Evolutionary conservation across 2,888 invertebrate genomes (phyloP).

Genomic region (Amblyjoppa fuscipennis): DNA sequence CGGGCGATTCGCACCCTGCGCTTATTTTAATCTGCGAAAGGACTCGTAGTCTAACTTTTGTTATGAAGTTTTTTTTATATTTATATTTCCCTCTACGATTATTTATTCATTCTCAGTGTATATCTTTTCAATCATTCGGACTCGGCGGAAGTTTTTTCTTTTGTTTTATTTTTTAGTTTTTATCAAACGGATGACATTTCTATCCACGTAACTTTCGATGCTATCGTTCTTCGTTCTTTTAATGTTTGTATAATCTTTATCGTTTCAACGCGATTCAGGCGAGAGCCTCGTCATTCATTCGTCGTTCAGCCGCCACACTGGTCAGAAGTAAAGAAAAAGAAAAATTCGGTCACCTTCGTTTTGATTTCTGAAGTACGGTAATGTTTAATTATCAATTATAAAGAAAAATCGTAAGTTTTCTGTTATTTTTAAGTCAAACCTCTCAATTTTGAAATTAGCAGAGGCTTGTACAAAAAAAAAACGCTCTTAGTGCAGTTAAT

Average conservation of each 20-base stretch:
- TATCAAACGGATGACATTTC: not conserved
- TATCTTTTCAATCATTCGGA: conserved; percentile 11
- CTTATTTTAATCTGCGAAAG: conserved; percentile 12
- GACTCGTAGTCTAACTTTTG: not conserved
- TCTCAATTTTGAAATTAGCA: not conserved
- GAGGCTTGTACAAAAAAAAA: not conserved
- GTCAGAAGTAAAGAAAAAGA: not conserved
- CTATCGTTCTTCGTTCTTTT: not conserved
- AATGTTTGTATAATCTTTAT: not conserved
- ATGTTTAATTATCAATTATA: not conserved
- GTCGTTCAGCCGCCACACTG: not conserved
- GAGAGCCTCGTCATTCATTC: not conserved
- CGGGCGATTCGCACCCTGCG: not conserved
- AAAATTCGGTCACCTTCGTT: not conserved
- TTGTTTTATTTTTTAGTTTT: not conserved
- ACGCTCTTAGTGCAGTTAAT: not conserved
- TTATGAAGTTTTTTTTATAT: conserved; percentile 8
- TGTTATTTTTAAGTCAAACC: not conserved
- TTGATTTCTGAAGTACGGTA: not conserved
- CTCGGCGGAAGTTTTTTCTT: not conserved
- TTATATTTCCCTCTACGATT: not conserved
- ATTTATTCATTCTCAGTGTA: not conserved
- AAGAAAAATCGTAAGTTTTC: not conserved
- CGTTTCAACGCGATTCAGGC: conserved; percentile 11
- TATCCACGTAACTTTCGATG: not conserved